phyloP scores from a whole-genome alignment of 2,113 vertebrate genomes.

The Cnemophilus loriae region DNA sequence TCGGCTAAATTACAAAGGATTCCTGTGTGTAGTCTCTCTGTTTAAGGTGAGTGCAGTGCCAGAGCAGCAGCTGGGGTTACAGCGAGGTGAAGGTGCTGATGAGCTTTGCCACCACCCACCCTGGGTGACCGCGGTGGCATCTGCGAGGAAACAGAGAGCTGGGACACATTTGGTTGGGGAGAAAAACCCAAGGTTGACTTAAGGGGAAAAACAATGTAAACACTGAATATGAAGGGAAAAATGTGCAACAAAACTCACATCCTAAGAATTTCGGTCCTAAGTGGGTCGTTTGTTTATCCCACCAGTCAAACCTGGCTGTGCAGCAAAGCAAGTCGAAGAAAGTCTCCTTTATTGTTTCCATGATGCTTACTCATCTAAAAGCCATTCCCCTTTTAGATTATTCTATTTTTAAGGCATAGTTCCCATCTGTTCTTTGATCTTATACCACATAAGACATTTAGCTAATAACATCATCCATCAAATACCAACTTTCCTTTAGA shows the following conservation, averaged over 20 bases:
- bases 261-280: neutral
- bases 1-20: neutral
- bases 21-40: neutral
- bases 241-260: neutral
- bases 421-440: slow-evolving; percentile 76
- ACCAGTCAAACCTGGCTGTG: slow-evolving; percentile 25
- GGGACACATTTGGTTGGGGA: neutral
- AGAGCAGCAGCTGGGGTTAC: neutral
- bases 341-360: slow-evolving; percentile 68
- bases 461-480: slow-evolving; percentile 65
- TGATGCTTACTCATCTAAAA: slow-evolving; percentile 63
- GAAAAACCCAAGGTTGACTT: neutral
- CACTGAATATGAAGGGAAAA: neutral
- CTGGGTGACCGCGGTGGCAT: neutral
- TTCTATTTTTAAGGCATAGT: slow-evolving; percentile 72
- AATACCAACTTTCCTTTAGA: slow-evolving; percentile 52
- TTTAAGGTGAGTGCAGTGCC: neutral
- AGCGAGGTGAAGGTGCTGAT: neutral
- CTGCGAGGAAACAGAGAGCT: neutral
- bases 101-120: neutral
- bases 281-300: slow-evolving; percentile 11
- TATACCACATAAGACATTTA: slow-evolving; percentile 67
- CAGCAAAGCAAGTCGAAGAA: slow-evolving; percentile 64
- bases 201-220: neutral
- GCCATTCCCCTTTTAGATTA: slow-evolving; percentile 69